Base-by-base conservation (phyloP, 1,140 invertebrate genomes). In the Holotrichia oblita region DNA sequence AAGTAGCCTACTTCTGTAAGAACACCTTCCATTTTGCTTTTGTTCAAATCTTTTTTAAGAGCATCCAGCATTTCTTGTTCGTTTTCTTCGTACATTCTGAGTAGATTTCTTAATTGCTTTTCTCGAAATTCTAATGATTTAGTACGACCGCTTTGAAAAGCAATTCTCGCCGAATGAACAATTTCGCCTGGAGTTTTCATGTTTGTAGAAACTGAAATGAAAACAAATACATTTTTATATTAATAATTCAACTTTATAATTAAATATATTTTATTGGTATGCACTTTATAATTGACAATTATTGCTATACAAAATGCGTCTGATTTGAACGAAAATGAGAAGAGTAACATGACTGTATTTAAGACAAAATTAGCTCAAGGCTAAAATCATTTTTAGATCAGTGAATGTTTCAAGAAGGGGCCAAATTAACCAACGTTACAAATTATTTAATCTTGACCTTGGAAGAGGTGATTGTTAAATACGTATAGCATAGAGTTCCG, bases 31-130 rank as follows among this genome's bases (percentile, higher is more conserved):
- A 91, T 92, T 87, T 93, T 94, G 82, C 64, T 40, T 84, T 96
- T 95, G 79, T 91, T 88, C 80, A 99, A 89, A 87, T 99, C 98
- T 75, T 92, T n/a, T n/a, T 91, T 89, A 14, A 99, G 86, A 0
- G 94, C 96, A 55, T 91, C 89, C 17, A 93, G 84, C 83, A 98
- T 92, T 40, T 91, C 90, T 14, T 91, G 87, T 64, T 87, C 88
- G 86, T 97, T 94, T 83, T 98, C 97, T 79, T 94, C 91, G 80
- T 97, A 90, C 90, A 98, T 91, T 79, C 90, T 89, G 41, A 93
- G 81, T 3, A 98, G 82, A 27, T 88, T 90, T 84, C 94, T 90
- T 8, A 99, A 86, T 85, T 99, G 97, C 79, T 91, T 88, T 78
- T 92, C 89, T 77, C 97, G 91, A 89, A 95, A 96, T 87, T 93